phyloP scores from a whole-genome alignment of 2,888 invertebrate species.

The Hedya salicella region DNA sequence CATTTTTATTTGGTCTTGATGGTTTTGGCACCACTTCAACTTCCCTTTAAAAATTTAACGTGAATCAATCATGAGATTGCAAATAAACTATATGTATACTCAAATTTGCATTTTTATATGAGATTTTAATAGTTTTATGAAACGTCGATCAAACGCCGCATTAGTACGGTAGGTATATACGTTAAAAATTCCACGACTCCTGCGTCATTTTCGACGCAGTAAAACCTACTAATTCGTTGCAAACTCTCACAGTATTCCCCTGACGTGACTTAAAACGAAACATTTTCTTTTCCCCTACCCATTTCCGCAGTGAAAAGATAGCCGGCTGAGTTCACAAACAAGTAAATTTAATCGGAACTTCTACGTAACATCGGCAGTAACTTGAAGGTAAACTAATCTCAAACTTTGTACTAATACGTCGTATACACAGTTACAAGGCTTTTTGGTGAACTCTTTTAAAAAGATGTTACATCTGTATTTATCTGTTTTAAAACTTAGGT shows the following conservation, averaged over 20 bases:
- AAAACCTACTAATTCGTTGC: conserved; percentile 4
- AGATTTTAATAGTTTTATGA: no score
- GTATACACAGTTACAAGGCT: conserved; percentile 6
- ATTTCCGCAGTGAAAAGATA: conserved; percentile 24
- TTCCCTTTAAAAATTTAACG: no score
- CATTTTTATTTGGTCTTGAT: no score
- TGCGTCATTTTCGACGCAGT: background rate
- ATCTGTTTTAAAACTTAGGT: background rate
- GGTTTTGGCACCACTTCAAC: no score
- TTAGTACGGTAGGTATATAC: no score
- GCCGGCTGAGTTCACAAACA: conserved; percentile 20
- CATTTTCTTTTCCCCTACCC: conserved; percentile 21
- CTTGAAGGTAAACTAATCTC: conserved; percentile 37
- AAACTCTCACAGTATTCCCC: conserved; percentile 11
- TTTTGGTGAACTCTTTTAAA: conserved; percentile 8
- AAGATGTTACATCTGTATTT: background rate
- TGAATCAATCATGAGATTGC: no score
- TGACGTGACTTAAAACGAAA: conserved; percentile 6
- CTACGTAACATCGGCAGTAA: conserved; percentile 26
- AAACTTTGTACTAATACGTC: conserved; percentile 24
- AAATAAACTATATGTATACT: no score
- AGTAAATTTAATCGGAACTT: conserved; percentile 40
- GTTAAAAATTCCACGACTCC: no score
- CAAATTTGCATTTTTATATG: no score
- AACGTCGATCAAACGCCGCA: no score